These are phyloP conservation scores for Agrochola litura DNA, from an alignment of 2,888 invertebrate species.

Conservation along the genomic window DNA sequence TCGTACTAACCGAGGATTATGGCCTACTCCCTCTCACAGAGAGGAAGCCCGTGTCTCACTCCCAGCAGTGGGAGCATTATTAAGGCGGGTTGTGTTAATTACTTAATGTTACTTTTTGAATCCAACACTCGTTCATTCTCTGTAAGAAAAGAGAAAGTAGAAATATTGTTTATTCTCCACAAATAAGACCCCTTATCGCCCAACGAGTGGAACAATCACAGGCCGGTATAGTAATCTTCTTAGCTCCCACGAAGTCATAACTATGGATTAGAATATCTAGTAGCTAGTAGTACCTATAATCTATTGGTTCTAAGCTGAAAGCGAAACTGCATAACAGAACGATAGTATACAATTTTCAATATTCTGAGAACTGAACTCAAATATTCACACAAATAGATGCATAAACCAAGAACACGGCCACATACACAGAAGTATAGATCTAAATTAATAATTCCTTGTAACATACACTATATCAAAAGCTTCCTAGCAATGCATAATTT, in stretches of 20 bases:
- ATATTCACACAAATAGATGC: neutral
- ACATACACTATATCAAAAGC: slow-evolving; percentile 11
- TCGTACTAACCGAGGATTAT: no score
- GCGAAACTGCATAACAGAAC: neutral
- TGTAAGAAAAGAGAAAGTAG: neutral
- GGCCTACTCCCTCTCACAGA: neutral
- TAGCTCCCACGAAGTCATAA: neutral
- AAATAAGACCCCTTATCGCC: neutral
- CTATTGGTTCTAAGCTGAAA: neutral
- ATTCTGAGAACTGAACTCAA: neutral
- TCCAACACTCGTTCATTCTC: neutral
- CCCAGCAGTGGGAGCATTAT: neutral
- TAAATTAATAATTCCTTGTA: slow-evolving; percentile 22
- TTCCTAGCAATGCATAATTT: slow-evolving; percentile 28
- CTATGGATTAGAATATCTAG: neutral
- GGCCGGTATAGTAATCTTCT: neutral
- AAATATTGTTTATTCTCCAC: neutral
- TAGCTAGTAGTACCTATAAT: neutral
- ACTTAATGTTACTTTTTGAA: neutral
- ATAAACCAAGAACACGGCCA: neutral
- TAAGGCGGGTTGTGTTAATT: no score
- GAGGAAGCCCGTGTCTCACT: no score
- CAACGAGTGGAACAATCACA: neutral
- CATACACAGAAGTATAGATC: neutral
- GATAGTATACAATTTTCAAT: neutral